Conservation (phyloP, 2,113 vertebrate species). For the Protobothrops mucrosquamatus region DNA sequence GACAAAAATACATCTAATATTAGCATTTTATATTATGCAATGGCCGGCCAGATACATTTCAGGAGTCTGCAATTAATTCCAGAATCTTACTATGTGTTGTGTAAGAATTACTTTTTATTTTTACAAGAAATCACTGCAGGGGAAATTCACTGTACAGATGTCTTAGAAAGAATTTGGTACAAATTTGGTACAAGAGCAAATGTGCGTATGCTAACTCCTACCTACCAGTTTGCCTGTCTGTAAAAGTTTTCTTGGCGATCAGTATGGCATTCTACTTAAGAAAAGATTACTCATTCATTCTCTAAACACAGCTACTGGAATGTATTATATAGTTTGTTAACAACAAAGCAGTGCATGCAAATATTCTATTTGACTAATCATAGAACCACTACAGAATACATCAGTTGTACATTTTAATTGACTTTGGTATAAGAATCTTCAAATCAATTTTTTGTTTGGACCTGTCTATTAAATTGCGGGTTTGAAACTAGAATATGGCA, state of each 20-base stretch:
- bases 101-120: neutral
- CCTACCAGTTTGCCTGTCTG: neutral
- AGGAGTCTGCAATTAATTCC: neutral
- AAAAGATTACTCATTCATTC: neutral
- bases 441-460: neutral
- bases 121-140: neutral
- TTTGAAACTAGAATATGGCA: neutral
- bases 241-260: neutral
- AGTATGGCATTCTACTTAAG: neutral
- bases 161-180: neutral
- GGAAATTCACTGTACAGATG: neutral
- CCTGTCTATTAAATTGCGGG: neutral
- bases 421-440: neutral
- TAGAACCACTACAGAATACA: neutral
- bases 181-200: neutral
- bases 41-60: neutral
- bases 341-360: neutral
- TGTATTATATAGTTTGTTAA: neutral
- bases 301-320: neutral
- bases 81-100: neutral
- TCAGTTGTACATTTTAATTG: neutral
- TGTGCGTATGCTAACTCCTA: neutral
- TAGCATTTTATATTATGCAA: neutral
- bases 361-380: neutral
- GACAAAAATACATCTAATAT: neutral